Evolutionary conservation across 2,113 vertebrate species (phyloP).

Genomic region (Colinus virginianus): DNA sequence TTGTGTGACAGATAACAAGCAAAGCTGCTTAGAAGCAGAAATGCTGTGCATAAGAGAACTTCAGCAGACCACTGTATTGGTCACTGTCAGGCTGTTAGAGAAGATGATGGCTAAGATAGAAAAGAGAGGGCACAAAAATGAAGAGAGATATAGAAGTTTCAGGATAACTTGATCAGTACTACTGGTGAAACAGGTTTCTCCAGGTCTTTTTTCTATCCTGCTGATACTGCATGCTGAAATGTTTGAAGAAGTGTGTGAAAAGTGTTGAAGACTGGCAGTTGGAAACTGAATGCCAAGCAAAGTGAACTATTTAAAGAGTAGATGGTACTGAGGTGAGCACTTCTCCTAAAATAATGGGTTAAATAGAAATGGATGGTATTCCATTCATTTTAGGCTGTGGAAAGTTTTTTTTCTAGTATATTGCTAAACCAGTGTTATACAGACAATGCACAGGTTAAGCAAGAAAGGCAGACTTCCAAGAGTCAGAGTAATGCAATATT

Average conservation of each 20-base stretch:
- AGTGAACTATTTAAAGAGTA: not conserved
- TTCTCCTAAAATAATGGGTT: not conserved
- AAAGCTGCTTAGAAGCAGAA: not conserved
- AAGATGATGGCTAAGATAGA: not conserved
- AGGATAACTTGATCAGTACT: not conserved
- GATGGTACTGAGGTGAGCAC: not conserved
- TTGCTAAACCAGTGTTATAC: not conserved
- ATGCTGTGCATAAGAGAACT: not conserved
- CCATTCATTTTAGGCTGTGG: not conserved
- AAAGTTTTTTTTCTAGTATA: slow-evolving; percentile 1
- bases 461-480: not conserved
- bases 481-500: not conserved
- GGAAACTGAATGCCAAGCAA: not conserved
- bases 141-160: not conserved
- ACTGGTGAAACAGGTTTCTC: not conserved
- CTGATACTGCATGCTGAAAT: not conserved
- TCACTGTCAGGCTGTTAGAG: not conserved
- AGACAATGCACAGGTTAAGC: not conserved
- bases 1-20: not conserved
- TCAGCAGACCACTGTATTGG: not conserved
- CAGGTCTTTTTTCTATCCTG: not conserved
- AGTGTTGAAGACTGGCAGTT: not conserved
- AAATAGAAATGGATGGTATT: not conserved
- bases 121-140: not conserved
- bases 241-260: not conserved